phyloP scores from a whole-genome alignment of 1,140 invertebrate genomes.

The Dufourea novaeangliae region DNA sequence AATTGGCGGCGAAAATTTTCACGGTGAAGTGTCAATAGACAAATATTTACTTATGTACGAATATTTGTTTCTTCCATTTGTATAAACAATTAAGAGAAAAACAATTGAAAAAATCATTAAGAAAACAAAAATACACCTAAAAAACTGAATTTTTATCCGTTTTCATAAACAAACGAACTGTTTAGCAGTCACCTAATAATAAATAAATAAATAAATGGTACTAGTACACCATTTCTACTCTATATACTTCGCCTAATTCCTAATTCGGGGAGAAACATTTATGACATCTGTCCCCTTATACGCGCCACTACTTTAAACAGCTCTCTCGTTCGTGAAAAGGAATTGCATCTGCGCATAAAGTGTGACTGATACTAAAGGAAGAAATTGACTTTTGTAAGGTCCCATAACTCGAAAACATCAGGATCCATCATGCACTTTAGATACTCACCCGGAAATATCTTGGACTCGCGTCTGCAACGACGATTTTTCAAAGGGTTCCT shows the following conservation, averaged over 20 bases:
- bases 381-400: conserved; percentile 40
- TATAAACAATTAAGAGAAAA: too few species aligned
- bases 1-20: background rate
- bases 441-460: conserved; percentile 79
- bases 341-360: conserved; percentile 6
- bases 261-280: conserved; percentile 16
- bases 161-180: background rate
- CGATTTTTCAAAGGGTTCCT: conserved; percentile 75
- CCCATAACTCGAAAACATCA: conserved; percentile 23
- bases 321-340: background rate
- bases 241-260: background rate
- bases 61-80: too few species aligned
- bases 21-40: background rate
- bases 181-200: background rate
- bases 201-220: background rate
- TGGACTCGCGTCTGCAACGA: conserved; percentile 74
- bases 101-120: too few species aligned
- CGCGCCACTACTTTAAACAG: conserved; percentile 5
- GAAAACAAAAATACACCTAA: too few species aligned
- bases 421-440: conserved; percentile 19
- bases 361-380: conserved; percentile 15
- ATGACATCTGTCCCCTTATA: background rate
- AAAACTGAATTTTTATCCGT: too few species aligned
- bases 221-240: background rate
- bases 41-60: too few species aligned